Percentiles rank a stretch among this genome's conserved stretches.
These are phyloP conservation scores for Leguminivora glycinivorella DNA, from an alignment of 1,140 invertebrate genomes.

Conservation along the genomic window DNA sequence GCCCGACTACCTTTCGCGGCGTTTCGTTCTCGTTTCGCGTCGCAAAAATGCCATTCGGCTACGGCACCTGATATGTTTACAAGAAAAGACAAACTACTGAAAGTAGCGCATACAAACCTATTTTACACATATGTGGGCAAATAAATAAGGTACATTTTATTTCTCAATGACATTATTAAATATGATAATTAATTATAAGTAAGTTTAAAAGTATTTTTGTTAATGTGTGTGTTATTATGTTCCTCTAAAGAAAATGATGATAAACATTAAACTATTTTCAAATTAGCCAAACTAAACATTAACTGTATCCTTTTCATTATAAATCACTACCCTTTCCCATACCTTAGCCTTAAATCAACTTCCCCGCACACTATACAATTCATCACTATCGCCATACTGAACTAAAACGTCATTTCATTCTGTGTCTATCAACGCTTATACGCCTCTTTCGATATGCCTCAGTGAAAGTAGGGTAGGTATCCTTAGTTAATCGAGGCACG, in stretches of 20 bases:
- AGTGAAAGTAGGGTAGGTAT: constrained; percentile 18
- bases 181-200: too few relatives aligned
- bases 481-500: constrained; percentile 55
- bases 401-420: background rate
- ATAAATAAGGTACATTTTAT: too few relatives aligned
- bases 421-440: background rate
- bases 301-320: constrained; percentile 3
- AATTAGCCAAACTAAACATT: background rate
- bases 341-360: constrained; percentile 17
- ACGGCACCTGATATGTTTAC: too few relatives aligned
- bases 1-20: too few relatives aligned
- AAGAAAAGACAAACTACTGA: too few relatives aligned
- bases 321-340: constrained; percentile 8
- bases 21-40: too few relatives aligned
- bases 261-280: background rate
- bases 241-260: background rate
- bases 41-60: too few relatives aligned
- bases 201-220: too few relatives aligned
- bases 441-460: background rate
- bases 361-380: constrained; percentile 7
- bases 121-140: too few relatives aligned
- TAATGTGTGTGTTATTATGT: too few relatives aligned
- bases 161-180: too few relatives aligned
- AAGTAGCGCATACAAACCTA: too few relatives aligned
- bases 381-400: background rate